Percentiles rank a stretch among this genome's conserved stretches.
phyloP scores from a whole-genome alignment of 1,140 invertebrate genomes.

The Bicyclus anynana region DNA sequence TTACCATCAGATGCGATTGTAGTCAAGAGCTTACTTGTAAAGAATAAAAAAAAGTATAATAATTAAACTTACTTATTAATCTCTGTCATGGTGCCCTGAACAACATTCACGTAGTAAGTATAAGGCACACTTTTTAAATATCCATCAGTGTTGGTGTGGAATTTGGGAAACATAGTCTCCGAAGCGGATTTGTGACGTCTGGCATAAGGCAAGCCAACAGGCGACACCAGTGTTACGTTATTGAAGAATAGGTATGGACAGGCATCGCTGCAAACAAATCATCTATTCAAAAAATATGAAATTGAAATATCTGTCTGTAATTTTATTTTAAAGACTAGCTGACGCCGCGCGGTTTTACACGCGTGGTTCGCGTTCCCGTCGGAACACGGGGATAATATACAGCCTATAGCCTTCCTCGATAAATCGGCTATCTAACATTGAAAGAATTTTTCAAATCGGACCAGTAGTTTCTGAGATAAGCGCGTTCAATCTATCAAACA shows the following conservation, averaged over 20 bases:
- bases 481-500: too few species aligned
- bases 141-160: constrained; percentile 64
- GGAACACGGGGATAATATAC: too few species aligned
- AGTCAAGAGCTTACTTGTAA: too few species aligned
- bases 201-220: constrained; percentile 80
- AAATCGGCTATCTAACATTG: too few species aligned
- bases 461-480: too few species aligned
- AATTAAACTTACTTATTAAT: constrained; percentile 75
- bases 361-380: too few species aligned
- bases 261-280: constrained; percentile 40
- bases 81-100: constrained; percentile 72
- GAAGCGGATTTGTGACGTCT: constrained; percentile 42
- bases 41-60: too few species aligned
- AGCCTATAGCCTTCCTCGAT: too few species aligned
- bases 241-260: constrained; percentile 71
- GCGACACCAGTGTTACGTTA: constrained; percentile 81
- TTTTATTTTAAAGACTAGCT: too few species aligned
- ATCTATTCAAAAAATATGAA: background rate
- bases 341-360: too few species aligned
- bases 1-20: too few species aligned
- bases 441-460: too few species aligned
- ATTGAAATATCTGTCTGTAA: background rate
- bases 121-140: constrained; percentile 74
- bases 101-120: constrained; percentile 76
- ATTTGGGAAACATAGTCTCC: constrained; percentile 71